Conservation (phyloP, 2,797 vertebrate species). For the Cyclura pinguis region DNA sequence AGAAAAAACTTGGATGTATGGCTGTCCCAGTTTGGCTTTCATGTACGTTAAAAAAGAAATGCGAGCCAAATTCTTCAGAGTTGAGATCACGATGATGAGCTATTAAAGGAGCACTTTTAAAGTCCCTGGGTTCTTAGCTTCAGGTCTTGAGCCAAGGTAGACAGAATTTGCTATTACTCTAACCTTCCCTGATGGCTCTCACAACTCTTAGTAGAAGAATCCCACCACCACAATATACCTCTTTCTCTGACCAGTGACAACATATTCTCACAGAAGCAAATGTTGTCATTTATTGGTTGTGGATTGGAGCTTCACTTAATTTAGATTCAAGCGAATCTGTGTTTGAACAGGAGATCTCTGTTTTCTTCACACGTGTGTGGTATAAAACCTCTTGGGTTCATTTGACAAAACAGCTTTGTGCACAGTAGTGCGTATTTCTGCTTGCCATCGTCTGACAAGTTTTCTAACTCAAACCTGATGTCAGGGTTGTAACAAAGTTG, state of each 20-base stretch:
- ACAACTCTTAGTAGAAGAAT: too few species aligned
- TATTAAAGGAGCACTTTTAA: not conserved
- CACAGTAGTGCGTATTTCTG: not conserved
- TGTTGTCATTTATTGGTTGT: not conserved
- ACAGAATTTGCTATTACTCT: not conserved
- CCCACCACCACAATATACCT: not conserved
- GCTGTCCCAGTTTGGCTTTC: not conserved
- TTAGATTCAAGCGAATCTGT: not conserved
- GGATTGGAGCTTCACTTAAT: not conserved
- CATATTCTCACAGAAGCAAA: not conserved
- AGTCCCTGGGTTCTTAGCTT: not conserved
- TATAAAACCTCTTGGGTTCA: constrained; percentile 37
- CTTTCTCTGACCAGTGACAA: not conserved
- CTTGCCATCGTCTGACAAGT: not conserved
- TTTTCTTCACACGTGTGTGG: not conserved
- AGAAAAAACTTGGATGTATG: not conserved
- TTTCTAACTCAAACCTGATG: not conserved
- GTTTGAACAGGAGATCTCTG: not conserved
- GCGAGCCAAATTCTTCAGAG: not conserved
- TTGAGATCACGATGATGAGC: not conserved
- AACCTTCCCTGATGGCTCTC: too few species aligned
- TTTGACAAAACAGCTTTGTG: not conserved
- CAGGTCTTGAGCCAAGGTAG: not conserved
- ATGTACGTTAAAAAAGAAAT: not conserved
- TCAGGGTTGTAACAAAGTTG: not conserved